These are phyloP conservation scores for Nymphalis c-album DNA, from an alignment of 2,888 invertebrate species.

Conservation along the genomic window DNA sequence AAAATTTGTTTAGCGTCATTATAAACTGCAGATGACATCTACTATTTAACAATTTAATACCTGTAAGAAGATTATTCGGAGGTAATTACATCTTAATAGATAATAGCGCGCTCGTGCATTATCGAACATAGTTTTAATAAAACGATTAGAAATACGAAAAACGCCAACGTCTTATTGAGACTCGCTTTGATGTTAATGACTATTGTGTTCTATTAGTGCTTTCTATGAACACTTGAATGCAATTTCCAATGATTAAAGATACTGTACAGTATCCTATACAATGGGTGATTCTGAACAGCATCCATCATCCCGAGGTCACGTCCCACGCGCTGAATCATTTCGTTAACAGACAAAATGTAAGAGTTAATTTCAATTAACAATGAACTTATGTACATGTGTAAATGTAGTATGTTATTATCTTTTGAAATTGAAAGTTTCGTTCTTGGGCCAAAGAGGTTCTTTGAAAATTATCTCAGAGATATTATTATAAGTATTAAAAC, in stretches of 20 bases:
- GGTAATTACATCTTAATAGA: too few relatives aligned
- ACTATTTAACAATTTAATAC: too few relatives aligned
- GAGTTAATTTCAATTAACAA: neutral
- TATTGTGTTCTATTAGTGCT: slow-evolving; percentile 19
- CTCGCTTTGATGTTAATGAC: slow-evolving; percentile 11
- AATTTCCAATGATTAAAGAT: slow-evolving; percentile 21
- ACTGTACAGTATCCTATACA: slow-evolving; percentile 8
- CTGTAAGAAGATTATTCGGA: too few relatives aligned
- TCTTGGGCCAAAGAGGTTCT: too few relatives aligned
- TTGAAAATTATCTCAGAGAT: too few relatives aligned
- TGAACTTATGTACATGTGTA: neutral
- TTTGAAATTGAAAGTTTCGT: too few relatives aligned
- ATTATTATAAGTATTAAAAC: too few relatives aligned
- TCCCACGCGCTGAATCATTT: slow-evolving; percentile 7
- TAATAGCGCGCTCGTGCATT: too few relatives aligned
- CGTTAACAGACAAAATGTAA: neutral
- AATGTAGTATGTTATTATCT: too few relatives aligned
- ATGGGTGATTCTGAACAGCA: slow-evolving; percentile 21
- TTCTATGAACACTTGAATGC: slow-evolving; percentile 19
- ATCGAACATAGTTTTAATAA: neutral
- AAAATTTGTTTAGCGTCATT: too few relatives aligned
- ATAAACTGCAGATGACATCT: too few relatives aligned
- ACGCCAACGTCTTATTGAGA: slow-evolving; percentile 11
- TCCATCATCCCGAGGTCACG: slow-evolving; percentile 18
- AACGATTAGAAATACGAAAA: neutral